Percentiles rank a stretch among this genome's conserved stretches.
Conservation (phyloP, 2,797 vertebrate species). For the Lagorchestes hirsutus region DNA sequence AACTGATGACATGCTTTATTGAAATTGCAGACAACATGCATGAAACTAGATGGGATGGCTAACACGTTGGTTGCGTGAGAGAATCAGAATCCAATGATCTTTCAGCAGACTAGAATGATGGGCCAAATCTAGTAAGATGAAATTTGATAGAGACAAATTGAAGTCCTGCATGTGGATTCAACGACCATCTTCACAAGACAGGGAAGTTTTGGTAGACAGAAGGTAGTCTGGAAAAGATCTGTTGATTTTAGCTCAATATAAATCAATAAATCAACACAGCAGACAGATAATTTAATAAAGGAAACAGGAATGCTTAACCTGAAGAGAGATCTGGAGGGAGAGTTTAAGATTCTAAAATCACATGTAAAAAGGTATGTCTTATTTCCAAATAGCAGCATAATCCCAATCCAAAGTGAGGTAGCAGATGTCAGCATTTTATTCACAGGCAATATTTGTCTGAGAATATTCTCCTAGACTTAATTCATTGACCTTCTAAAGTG, state of each 20-base stretch:
- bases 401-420: background rate
- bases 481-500: background rate
- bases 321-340: background rate
- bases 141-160: background rate
- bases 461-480: background rate
- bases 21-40: background rate
- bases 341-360: background rate
- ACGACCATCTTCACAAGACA: background rate
- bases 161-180: background rate
- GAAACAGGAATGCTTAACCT: background rate
- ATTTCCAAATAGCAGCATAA: background rate
- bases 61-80: background rate
- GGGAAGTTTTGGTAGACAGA: background rate
- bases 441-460: background rate
- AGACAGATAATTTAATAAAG: background rate
- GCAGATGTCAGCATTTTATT: background rate
- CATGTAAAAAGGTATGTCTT: background rate
- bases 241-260: background rate
- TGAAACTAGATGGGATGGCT: background rate
- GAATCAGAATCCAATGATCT: background rate
- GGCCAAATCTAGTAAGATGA: background rate
- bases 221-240: background rate
- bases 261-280: background rate
- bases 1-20: background rate
- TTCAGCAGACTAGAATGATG: background rate